A percentile compares a stretch with the other conserved stretches of the same genome.
phyloP scores from a whole-genome alignment of 2,113 vertebrate genomes.

The Seriola rivoliana region DNA sequence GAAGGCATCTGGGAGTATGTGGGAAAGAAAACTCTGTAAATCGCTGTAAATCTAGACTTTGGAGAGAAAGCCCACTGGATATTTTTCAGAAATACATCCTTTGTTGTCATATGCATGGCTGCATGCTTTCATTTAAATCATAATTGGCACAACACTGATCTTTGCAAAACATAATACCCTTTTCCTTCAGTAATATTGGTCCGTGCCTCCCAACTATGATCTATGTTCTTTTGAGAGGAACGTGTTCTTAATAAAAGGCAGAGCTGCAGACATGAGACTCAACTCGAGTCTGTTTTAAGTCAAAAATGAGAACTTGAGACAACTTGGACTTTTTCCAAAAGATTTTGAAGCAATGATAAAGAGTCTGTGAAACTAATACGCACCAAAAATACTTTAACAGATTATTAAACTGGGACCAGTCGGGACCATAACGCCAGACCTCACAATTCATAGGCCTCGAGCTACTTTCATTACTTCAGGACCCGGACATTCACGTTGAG shows the following conservation, averaged over 20 bases:
- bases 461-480: too few relatives aligned
- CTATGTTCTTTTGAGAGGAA: not conserved
- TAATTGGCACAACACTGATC: not conserved
- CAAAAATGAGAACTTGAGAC: not conserved
- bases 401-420: not conserved
- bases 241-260: not conserved
- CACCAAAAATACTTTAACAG: not conserved
- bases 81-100: conserved; percentile 17
- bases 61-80: conserved; percentile 2
- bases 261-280: not conserved
- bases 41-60: conserved; percentile 13
- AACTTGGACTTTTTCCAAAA: not conserved
- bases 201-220: not conserved
- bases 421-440: not conserved
- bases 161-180: not conserved
- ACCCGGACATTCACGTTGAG: not conserved
- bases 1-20: not conserved
- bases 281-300: not conserved
- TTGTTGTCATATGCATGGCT: conserved; percentile 6
- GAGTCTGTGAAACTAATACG: not conserved
- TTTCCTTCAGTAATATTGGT: conserved; percentile 1
- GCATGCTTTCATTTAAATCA: not conserved
- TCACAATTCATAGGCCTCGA: not conserved
- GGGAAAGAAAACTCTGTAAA: not conserved
- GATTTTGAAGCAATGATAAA: not conserved